Evolutionary conservation across 2,797 vertebrate species (phyloP), one percentile per base, ranked within the genome.

Genomic region (Sebastes diaconus): DNA sequence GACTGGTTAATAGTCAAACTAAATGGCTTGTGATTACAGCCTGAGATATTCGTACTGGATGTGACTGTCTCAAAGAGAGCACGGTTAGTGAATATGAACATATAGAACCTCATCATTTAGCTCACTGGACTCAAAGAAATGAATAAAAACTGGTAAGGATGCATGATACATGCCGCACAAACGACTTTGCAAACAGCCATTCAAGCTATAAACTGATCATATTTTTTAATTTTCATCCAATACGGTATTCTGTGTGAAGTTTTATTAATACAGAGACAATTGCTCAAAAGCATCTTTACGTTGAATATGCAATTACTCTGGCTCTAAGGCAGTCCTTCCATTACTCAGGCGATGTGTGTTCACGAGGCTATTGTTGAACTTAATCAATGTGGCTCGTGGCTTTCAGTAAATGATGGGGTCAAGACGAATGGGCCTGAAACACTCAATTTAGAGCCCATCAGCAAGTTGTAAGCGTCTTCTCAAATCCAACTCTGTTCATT

Each of bases 391-490:
- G 69, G 81, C 86, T 86, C 54, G 2, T 67, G 68, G 79, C 88
- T 91, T 85, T 87, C 68, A 77, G 82, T 77, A 83, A 84, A 80
- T 81, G 77, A 88, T 64, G 66, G 74, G 68, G 88, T 82, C 77
- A 79, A 87, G 88, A 94, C 93, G 90, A 94, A 93, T 90, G 81
- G 86, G 54, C 72, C 83, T 73, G 80, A 88, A 90, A 83, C 83
- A 81, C 83, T 92, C 87, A 83, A 90, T 94, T 93, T 92, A 86
- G 82, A 81, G 74, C 67, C 83, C 79, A 89, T 90, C 87, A 93
- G 89, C 68, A 57, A 89, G 80, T 85, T 57, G 11, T 80, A 74
- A 88, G 80, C 81, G 75, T 90, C 93, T 81, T 59, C 76, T 68
- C 76, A 70, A 68, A 85, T 86, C 67, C 89, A 25, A 88, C 39